Percentiles rank a stretch among this genome's conserved stretches.
phyloP scores from a whole-genome alignment of 2,888 invertebrate genomes.

The Abscondita cerata region DNA sequence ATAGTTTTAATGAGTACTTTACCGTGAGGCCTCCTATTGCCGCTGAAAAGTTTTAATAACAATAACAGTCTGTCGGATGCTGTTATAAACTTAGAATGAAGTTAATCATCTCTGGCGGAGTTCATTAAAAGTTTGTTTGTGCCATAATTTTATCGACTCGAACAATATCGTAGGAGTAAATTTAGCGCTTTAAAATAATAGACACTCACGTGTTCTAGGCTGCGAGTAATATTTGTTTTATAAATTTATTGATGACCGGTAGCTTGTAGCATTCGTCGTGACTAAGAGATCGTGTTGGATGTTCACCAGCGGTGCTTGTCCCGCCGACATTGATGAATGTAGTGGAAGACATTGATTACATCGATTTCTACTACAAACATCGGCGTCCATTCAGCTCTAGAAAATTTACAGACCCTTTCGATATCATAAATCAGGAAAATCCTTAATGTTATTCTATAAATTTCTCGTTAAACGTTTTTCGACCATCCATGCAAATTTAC shows the following conservation, averaged over 20 bases:
- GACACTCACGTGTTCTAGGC: no score
- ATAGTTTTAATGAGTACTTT: conserved; percentile 29
- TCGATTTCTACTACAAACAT: conserved; percentile 28
- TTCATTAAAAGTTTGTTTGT: conserved; percentile 26
- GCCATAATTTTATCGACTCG: conserved; percentile 22
- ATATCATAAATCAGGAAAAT: conserved; percentile 2
- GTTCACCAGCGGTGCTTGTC: conserved; percentile 29
- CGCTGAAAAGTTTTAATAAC: conserved; percentile 39
- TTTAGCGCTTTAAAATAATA: not conserved
- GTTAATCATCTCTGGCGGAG: conserved; percentile 29
- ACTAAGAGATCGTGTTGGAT: conserved; percentile 27
- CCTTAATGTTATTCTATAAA: not conserved
- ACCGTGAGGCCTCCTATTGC: conserved; percentile 20
- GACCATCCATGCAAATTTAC: conserved; percentile 5
- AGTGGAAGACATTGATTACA: conserved; percentile 29
- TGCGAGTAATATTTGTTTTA: conserved; percentile 15
- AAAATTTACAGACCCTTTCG: conserved; percentile 17
- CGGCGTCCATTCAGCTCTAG: conserved; percentile 22
- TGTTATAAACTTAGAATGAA: conserved; percentile 31
- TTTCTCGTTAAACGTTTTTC: not conserved
- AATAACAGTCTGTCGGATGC: conserved; percentile 41
- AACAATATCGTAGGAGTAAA: conserved; percentile 17
- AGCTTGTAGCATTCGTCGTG: conserved; percentile 29
- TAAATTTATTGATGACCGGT: conserved; percentile 31
- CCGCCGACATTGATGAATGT: conserved; percentile 30